Conservation (phyloP, 2,888 invertebrate species). For the Agonopterix heracliana region DNA sequence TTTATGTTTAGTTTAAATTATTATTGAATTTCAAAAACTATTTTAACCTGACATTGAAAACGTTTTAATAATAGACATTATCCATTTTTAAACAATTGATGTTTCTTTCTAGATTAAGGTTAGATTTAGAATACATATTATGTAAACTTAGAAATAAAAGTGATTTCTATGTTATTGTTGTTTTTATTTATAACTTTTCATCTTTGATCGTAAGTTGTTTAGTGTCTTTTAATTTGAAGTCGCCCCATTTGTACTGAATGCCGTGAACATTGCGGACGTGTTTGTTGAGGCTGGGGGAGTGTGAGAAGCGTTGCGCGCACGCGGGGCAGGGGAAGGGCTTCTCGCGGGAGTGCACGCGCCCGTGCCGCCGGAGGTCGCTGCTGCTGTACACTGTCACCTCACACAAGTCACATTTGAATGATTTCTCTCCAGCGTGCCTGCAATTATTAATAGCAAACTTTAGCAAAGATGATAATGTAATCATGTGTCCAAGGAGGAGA, state of each 20-base stretch:
- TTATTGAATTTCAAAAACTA: too few relatives aligned
- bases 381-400: conserved; percentile 49
- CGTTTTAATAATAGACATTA: too few relatives aligned
- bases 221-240: conserved; percentile 27
- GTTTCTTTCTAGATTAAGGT: too few relatives aligned
- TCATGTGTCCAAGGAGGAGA: too few relatives aligned
- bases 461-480: neutral
- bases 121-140: too few relatives aligned
- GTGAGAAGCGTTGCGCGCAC: conserved; percentile 55
- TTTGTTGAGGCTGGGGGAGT: conserved; percentile 64
- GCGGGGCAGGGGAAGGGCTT: conserved; percentile 60
- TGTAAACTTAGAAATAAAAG: too few relatives aligned
- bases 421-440: conserved; percentile 61
- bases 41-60: too few relatives aligned
- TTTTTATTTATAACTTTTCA: too few relatives aligned
- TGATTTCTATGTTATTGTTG: too few relatives aligned
- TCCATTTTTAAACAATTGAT: too few relatives aligned
- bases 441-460: conserved; percentile 16
- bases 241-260: conserved; percentile 55
- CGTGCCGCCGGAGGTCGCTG: conserved; percentile 53
- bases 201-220: neutral
- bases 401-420: conserved; percentile 54
- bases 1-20: too few relatives aligned
- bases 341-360: conserved; percentile 55
- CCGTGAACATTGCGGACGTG: conserved; percentile 63